Percentiles rank a stretch among this genome's conserved stretches.
These are phyloP conservation scores for Chrysogorgia sp. DNA, from an alignment of 92 coral and sea anemone species.

Conservation along the genomic window DNA sequence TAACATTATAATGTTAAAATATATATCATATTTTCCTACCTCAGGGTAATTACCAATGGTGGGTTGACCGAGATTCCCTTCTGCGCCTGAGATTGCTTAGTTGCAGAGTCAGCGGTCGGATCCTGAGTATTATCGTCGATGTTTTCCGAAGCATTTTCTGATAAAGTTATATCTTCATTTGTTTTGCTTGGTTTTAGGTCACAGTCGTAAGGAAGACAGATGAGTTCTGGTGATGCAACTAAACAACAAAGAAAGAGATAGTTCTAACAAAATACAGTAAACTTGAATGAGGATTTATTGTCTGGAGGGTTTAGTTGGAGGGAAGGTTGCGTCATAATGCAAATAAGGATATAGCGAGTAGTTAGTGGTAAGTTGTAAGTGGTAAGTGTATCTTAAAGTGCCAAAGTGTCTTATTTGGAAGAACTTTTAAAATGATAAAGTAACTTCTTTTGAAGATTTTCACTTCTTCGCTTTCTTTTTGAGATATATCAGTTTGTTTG, in stretches of 20 bases:
- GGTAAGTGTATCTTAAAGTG: too few relatives aligned
- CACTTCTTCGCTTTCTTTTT: too few relatives aligned
- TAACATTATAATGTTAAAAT: not conserved
- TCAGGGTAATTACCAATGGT: slow-evolving; percentile 72
- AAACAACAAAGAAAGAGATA: not conserved
- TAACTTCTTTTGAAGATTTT: too few relatives aligned
- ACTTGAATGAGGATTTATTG: not conserved
- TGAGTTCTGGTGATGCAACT: slow-evolving; percentile 89
- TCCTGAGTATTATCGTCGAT: slow-evolving; percentile 64
- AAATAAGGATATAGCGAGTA: too few relatives aligned
- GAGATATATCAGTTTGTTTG: too few relatives aligned
- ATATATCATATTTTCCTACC: slow-evolving; percentile 45
- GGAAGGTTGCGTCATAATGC: too few relatives aligned
- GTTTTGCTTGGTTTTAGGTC: slow-evolving; percentile 59
- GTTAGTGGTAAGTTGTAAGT: too few relatives aligned
- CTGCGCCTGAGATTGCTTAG: slow-evolving; percentile 54
- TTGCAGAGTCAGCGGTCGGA: slow-evolving; percentile 65
- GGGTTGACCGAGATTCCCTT: slow-evolving; percentile 56
- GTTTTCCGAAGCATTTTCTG: slow-evolving; percentile 11
- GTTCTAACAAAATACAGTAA: not conserved
- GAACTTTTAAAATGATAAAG: too few relatives aligned
- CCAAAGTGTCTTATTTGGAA: too few relatives aligned
- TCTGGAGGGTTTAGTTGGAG: too few relatives aligned
- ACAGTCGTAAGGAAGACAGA: slow-evolving; percentile 65
- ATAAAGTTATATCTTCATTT: slow-evolving; percentile 8